A percentile compares a stretch with the other conserved stretches of the same genome.
phyloP scores from a whole-genome alignment of 2,113 vertebrate genomes.

The Rhabdomys dilectus region DNA sequence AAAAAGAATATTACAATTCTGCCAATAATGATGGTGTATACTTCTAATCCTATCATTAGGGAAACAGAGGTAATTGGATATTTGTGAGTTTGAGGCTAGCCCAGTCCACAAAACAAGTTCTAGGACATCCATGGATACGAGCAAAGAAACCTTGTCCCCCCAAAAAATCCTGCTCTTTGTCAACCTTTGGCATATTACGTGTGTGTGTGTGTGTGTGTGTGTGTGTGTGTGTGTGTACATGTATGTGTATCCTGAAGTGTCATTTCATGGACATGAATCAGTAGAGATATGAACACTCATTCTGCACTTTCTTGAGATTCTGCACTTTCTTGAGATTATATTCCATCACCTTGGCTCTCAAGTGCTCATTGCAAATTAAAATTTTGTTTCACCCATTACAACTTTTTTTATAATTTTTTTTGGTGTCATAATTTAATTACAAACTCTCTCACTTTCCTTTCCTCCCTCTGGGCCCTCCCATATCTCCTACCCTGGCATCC shows the following conservation, averaged over 20 bases:
- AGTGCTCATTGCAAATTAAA: background rate
- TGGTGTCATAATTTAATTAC: too few relatives aligned
- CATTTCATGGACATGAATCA: background rate
- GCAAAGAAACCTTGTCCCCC: background rate
- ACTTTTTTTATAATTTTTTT: background rate
- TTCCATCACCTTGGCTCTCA: background rate
- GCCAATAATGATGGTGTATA: background rate
- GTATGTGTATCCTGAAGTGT: background rate
- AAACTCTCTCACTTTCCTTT: too few relatives aligned
- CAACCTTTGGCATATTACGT: background rate
- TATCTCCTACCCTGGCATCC: background rate
- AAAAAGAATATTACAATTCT: background rate
- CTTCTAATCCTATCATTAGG: background rate
- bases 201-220: background rate
- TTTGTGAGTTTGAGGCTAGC: background rate
- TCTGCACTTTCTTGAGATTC: background rate
- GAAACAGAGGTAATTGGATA: background rate
- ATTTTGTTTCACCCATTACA: background rate
- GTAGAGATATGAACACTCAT: background rate
- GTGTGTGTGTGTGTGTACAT: too few relatives aligned
- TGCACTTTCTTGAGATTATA: background rate
- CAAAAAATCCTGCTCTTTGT: background rate
- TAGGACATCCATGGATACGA: background rate
- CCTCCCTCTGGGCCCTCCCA: background rate
- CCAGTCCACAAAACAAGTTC: background rate